These are phyloP conservation scores for Anoplophora glabripennis DNA, from an alignment of 1,140 invertebrate genomes.

Conservation along the genomic window DNA sequence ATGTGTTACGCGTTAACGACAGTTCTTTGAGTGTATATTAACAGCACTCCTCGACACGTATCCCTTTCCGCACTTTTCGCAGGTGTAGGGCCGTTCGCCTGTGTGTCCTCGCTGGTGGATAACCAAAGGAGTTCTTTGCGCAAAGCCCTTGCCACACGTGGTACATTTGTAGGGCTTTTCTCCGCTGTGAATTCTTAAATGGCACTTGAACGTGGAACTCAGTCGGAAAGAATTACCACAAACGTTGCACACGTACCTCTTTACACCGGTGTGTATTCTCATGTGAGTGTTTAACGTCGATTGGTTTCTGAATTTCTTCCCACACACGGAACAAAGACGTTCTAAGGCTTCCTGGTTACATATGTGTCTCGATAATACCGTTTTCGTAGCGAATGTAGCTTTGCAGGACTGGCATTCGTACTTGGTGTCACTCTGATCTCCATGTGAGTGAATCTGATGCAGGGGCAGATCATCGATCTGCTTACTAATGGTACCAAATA, in stretches of 20 bases:
- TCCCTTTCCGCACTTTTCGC: constrained; percentile 62
- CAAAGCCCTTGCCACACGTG: constrained; percentile 63
- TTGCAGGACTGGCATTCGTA: neutral
- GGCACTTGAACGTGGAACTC: constrained; percentile 55
- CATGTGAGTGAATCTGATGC: neutral
- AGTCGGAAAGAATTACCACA: constrained; percentile 54
- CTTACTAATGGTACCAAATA: no score
- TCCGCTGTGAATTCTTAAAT: constrained; percentile 55
- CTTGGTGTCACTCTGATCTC: neutral
- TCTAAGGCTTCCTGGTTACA: neutral
- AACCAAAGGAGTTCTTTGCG: constrained; percentile 58
- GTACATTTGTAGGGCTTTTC: constrained; percentile 68
- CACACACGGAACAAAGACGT: constrained; percentile 46
- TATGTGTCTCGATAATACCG: neutral
- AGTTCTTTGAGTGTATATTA: constrained; percentile 57
- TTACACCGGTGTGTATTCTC: constrained; percentile 55
- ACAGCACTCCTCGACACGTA: constrained; percentile 60
- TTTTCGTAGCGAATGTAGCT: neutral
- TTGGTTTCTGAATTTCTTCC: constrained; percentile 59
- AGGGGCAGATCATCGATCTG: no score
- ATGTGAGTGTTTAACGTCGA: constrained; percentile 60
- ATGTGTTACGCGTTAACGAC: neutral
- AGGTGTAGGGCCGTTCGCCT: constrained; percentile 66
- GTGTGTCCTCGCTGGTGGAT: constrained; percentile 55
- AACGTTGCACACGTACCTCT: constrained; percentile 52